Percentiles rank a stretch among this genome's conserved stretches.
Evolutionary conservation across 1,140 invertebrate genomes (phyloP).

Genomic region (Acromyrmex echinatior): DNA sequence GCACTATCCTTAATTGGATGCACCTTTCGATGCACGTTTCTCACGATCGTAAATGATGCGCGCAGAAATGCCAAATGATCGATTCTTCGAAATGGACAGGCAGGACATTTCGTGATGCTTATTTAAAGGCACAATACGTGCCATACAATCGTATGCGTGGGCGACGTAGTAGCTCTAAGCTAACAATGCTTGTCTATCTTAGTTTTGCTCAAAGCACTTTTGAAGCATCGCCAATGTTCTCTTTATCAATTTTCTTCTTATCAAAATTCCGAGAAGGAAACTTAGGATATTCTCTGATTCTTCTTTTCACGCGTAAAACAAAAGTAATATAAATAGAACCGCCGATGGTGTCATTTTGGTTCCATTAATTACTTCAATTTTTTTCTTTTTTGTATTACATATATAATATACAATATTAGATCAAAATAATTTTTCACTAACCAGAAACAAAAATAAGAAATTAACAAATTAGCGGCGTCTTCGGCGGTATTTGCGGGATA

Average conservation of each 20-base stretch:
- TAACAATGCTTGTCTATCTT: neutral
- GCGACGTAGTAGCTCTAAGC: neutral
- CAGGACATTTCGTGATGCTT: neutral
- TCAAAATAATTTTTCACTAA: too few relatives aligned
- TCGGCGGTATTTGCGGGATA: too few relatives aligned
- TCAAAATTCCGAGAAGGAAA: neutral
- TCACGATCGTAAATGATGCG: conserved; percentile 48
- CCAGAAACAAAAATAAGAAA: too few relatives aligned
- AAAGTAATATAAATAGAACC: neutral
- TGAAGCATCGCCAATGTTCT: neutral
- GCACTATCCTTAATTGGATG: conserved; percentile 53
- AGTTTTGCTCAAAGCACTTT: neutral
- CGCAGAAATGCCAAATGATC: conserved; percentile 24
- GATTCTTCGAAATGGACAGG: neutral
- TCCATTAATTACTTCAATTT: too few relatives aligned
- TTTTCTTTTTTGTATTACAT: too few relatives aligned
- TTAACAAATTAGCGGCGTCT: too few relatives aligned
- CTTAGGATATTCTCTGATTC: neutral
- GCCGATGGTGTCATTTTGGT: too few relatives aligned
- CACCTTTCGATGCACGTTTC: conserved; percentile 39
- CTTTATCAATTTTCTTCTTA: neutral
- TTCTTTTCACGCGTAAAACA: neutral
- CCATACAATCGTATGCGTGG: neutral
- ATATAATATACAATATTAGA: too few relatives aligned
- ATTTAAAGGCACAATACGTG: conserved; percentile 15